Evolutionary conservation across 1,140 invertebrate species (phyloP).

Genomic region (Tyrophagus putrescentiae): DNA sequence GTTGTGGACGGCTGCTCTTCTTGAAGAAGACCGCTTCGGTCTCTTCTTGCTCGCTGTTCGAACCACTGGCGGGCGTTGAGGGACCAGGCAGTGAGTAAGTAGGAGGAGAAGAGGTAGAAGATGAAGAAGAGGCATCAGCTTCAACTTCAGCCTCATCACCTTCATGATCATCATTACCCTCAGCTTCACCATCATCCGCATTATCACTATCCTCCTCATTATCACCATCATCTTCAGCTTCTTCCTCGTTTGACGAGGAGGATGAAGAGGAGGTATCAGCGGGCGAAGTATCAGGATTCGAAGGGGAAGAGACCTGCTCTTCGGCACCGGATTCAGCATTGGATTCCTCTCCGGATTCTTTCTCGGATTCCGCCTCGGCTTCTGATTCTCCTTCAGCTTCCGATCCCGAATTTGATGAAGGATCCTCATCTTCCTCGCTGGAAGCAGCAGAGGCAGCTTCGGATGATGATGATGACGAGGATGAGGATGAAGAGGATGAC

Average conservation of each 20-base stretch:
- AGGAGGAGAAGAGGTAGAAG: not conserved
- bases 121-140: not conserved
- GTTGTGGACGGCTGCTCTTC: not conserved
- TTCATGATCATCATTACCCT: not conserved
- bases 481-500: no score
- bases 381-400: no score
- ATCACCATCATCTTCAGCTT: not conserved
- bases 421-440: not conserved
- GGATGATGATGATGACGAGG: not conserved
- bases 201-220: not conserved
- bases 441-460: not conserved
- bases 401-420: no score
- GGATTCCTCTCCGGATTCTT: not conserved
- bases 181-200: not conserved
- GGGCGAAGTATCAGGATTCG: not conserved
- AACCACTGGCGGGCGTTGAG: no score
- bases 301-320: not conserved
- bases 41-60: no score
- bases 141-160: not conserved
- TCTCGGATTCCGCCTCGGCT: no score
- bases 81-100: no score
- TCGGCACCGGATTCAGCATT: not conserved
- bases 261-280: not conserved
- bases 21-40: not conserved
- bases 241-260: conserved; percentile 3